Evolutionary conservation across 2,888 invertebrate genomes (phyloP).

Genomic region (Meta bourneti): DNA sequence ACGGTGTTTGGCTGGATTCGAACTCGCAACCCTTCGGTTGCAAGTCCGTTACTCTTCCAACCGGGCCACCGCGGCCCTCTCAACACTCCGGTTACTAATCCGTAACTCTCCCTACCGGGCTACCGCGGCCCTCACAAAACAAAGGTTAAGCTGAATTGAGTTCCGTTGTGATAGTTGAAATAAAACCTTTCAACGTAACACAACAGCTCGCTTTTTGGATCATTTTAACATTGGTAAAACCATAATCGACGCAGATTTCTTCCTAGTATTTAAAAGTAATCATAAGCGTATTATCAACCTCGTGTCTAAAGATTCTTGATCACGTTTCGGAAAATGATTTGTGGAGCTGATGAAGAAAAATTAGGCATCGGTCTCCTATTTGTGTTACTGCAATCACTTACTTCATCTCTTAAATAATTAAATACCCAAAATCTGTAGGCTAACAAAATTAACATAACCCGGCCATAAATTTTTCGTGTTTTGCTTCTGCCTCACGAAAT

Average conservation of each 20-base stretch:
- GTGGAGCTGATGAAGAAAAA: conserved; percentile 11
- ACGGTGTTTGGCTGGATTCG: no score
- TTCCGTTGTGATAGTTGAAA: no score
- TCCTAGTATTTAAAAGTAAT: background rate
- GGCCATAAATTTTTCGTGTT: conserved; percentile 47
- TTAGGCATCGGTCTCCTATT: conserved; percentile 11
- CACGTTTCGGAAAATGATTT: conserved; percentile 18
- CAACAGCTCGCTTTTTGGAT: no score
- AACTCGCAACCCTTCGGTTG: no score
- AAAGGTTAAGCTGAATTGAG: no score
- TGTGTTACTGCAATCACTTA: conserved; percentile 50
- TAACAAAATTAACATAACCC: conserved; percentile 67
- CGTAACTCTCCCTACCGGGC: no score
- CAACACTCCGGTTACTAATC: no score
- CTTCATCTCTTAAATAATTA: conserved; percentile 70
- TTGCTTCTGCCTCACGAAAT: conserved; percentile 55
- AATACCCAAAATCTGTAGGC: conserved; percentile 44
- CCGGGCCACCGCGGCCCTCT: no score
- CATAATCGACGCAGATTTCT: background rate
- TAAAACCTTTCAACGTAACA: no score
- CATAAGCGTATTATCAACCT: background rate
- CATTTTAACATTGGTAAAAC: background rate
- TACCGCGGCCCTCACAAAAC: no score
- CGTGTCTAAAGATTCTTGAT: background rate
- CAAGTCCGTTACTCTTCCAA: no score